Percentiles rank a stretch among this genome's conserved stretches.
phyloP scores from a whole-genome alignment of 2,888 invertebrate genomes.

The Stenodera caucasica region DNA sequence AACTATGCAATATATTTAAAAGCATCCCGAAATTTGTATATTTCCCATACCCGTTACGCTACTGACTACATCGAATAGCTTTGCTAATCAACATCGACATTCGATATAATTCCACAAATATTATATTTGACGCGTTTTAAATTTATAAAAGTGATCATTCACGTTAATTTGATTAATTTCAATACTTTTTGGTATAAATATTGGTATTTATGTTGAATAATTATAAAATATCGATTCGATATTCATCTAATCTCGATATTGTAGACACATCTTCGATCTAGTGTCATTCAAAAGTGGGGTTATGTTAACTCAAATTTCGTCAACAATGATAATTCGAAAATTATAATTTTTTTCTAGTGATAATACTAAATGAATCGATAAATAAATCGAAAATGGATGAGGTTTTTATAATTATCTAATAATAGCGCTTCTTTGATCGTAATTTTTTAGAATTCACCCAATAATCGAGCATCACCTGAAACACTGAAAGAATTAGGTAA shows the following conservation, averaged over 20 bases:
- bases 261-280: too few species aligned
- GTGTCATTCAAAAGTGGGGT: not conserved
- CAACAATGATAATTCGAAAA: not conserved
- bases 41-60: not conserved
- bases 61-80: not conserved
- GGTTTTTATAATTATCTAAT: conserved; percentile 12
- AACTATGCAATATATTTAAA: conserved; percentile 54
- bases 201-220: too few species aligned
- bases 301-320: conserved; percentile 2
- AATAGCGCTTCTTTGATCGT: not conserved
- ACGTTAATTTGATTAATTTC: too few species aligned
- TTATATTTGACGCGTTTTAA: too few species aligned
- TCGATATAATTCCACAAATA: too few species aligned
- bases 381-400: conserved; percentile 13
- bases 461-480: not conserved
- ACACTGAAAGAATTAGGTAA: conserved; percentile 71
- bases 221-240: too few species aligned
- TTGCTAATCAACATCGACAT: too few species aligned
- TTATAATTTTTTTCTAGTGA: not conserved
- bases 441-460: not conserved
- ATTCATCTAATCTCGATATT: too few species aligned
- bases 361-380: not conserved
- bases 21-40: conserved; percentile 43
- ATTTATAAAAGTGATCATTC: too few species aligned
- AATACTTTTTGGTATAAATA: too few species aligned